phyloP scores from a whole-genome alignment of 1,140 invertebrate species.

The Zaprionus inermis region DNA sequence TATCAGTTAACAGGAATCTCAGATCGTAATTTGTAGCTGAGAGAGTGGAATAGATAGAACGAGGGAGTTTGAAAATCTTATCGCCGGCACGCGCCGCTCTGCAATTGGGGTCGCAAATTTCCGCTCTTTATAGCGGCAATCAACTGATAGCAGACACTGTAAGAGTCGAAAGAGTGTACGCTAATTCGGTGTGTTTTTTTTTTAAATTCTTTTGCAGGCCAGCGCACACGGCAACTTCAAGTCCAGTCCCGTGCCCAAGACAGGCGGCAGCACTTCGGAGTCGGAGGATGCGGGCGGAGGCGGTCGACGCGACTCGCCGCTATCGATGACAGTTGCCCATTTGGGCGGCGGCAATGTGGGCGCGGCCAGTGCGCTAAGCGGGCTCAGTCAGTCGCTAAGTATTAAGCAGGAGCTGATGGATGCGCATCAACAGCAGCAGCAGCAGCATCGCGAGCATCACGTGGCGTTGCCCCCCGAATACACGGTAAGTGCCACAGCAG shows the following conservation, averaged over 20 bases:
- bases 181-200: background rate
- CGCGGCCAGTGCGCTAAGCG: conserved; percentile 66
- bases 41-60: background rate
- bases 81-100: conserved; percentile 20
- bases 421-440: conserved; percentile 74
- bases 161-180: background rate
- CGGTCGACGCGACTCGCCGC: conserved; percentile 85
- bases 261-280: conserved; percentile 86
- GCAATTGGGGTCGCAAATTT: background rate
- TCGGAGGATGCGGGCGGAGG: conserved; percentile 86
- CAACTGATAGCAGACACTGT: conserved; percentile 7
- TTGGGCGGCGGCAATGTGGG: conserved; percentile 77
- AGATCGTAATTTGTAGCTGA: conserved; percentile 2
- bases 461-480: conserved; percentile 78
- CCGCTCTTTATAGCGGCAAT: conserved; percentile 5
- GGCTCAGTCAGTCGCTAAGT: conserved; percentile 85
- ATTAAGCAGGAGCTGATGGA: conserved; percentile 88
- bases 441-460: conserved; percentile 82
- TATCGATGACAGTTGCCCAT: conserved; percentile 78
- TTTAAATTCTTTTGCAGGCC: conserved; percentile 85
- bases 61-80: background rate
- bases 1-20: conserved; percentile 26
- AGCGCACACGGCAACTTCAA: conserved; percentile 87
- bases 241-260: conserved; percentile 88
- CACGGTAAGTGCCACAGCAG: conserved; percentile 84